Evolutionary conservation across 2,113 vertebrate species (phyloP), one percentile per base, ranked within the genome.

Genomic region (Nansenia antarctica): DNA sequence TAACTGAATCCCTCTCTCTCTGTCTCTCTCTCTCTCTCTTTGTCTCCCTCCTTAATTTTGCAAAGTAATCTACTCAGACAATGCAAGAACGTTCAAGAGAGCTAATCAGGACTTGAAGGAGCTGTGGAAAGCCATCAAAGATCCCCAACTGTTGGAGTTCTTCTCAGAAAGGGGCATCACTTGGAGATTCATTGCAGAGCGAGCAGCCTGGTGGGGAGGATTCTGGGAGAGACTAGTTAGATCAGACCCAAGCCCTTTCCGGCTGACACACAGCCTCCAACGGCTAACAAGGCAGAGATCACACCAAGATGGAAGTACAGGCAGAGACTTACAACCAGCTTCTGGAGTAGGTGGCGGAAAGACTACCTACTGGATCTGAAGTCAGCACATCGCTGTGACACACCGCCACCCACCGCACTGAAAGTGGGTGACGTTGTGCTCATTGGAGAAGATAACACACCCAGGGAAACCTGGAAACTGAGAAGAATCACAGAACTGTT

Each of bases 21-120:
- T n/a, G n/a, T n/a, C n/a, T n/a, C n/a, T n/a, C n/a, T n/a, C n/a
- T n/a, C n/a, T n/a, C n/a, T n/a, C n/a, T n/a, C n/a, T n/a, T n/a
- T n/a, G n/a, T n/a, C n/a, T n/a, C n/a, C n/a, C n/a, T n/a, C n/a
- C n/a, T n/a, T n/a, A 22, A 34, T 53, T 65, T 5, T 78, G 65
- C 32, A 79, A 26, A 18, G 31, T 47, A 3, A 73, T 79, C 11
- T 79, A 74, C 57, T 79, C 62, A 45, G 67, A 74, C 11, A 74
- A 78, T 18, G 55, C 42, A 20, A 59, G 27, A 9, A 74, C 39
- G 2, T 78, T 69, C 32, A 65, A 78, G 47, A 30, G 61, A 65
- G 66, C 47, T 5, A 61, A 73, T n/a, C 60, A 64, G 30, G 68
- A 76, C 7, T 12, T 73, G 18, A 55, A 49, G 11, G 47, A 12